phyloP scores from a whole-genome alignment of 2,888 invertebrate species.

The Drosophila crucigera region DNA sequence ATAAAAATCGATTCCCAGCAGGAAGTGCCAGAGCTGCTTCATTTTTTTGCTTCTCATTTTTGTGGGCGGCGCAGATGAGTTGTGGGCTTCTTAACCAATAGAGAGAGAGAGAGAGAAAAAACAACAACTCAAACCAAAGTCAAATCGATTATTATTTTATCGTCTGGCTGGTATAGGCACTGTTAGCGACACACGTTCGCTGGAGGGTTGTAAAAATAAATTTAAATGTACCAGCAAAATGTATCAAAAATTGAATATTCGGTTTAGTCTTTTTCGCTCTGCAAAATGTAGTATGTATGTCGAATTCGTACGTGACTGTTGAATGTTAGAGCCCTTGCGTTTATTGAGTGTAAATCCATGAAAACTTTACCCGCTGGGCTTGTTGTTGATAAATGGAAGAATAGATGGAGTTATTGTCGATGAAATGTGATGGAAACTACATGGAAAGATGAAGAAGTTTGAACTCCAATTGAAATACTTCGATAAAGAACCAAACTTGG shows the following conservation, averaged over 20 bases:
- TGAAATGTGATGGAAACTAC: not conserved
- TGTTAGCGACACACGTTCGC: conserved; percentile 42
- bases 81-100: conserved; percentile 43
- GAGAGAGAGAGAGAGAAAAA: not conserved
- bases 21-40: conserved; percentile 59
- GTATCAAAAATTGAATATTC: conserved; percentile 70
- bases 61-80: conserved; percentile 47
- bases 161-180: conserved; percentile 49
- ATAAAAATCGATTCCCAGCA: conserved; percentile 67
- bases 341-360: conserved; percentile 25
- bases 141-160: conserved; percentile 82
- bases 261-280: conserved; percentile 23
- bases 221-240: conserved; percentile 69
- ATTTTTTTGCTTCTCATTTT: conserved; percentile 34
- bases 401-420: not conserved
- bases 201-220: conserved; percentile 64
- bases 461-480: not conserved
- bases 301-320: conserved; percentile 66
- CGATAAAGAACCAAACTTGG: too few species aligned
- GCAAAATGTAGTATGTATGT: conserved; percentile 37
- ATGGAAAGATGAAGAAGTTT: not conserved
- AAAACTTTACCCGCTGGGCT: conserved; percentile 11
- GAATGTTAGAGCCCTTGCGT: conserved; percentile 50
- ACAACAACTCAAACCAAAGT: conserved; percentile 66
- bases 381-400: conserved; percentile 30